Evolutionary conservation across 2,113 vertebrate species (phyloP).

Genomic region (Kryptolebias marmoratus): DNA sequence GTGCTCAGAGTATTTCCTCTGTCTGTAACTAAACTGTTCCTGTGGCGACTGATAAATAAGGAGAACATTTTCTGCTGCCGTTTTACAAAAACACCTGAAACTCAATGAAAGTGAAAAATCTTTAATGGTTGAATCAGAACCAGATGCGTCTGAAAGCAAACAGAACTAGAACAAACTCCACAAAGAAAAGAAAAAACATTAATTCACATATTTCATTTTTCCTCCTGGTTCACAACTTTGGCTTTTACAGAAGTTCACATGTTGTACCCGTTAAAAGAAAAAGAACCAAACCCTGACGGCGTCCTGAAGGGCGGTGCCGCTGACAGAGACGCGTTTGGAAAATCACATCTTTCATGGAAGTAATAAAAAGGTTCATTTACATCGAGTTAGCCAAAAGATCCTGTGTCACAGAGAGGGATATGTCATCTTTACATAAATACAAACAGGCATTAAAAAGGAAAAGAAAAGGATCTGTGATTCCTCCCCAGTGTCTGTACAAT

Average conservation of each 20-base stretch:
- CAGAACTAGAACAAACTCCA: neutral
- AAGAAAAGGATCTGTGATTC: conserved; percentile 12
- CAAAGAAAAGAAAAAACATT: neutral
- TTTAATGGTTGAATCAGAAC: neutral
- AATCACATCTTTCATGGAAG: conserved; percentile 7
- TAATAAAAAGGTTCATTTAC: conserved; percentile 5
- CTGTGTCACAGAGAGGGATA: neutral
- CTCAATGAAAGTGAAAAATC: neutral
- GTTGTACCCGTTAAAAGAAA: neutral
- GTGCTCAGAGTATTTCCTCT: too few relatives aligned
- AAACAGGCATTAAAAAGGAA: conserved; percentile 54
- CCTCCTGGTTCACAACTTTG: neutral
- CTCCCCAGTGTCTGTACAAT: conserved; percentile 55
- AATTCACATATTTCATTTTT: neutral
- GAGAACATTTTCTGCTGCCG: too few relatives aligned
- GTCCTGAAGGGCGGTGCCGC: neutral
- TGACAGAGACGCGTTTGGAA: neutral
- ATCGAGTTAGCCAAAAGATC: conserved; percentile 53
- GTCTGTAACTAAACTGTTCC: too few relatives aligned
- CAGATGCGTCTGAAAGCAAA: neutral
- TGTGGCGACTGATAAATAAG: too few relatives aligned
- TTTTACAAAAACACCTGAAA: neutral
- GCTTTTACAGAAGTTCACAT: neutral
- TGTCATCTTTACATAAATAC: conserved; percentile 46
- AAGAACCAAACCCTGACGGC: neutral